Evolutionary conservation across 2,797 vertebrate genomes (phyloP), one percentile per base, ranked within the genome.

Genomic region (Echiichthys vipera): DNA sequence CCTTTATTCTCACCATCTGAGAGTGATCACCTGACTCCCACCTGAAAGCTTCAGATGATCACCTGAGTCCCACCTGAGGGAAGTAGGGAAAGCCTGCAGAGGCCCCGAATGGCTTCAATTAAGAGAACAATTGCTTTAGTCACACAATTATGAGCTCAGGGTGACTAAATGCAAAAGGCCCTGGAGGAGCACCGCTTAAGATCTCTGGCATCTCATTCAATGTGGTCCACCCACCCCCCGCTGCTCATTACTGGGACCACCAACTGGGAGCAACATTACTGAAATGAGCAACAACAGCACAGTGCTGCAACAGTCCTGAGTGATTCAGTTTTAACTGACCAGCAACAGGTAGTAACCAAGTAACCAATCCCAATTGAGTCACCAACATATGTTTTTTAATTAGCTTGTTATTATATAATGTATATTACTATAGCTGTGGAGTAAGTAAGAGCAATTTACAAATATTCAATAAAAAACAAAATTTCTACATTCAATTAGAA

Each of bases 111-210:
- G 87, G 76, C 85, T 90, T 94, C 91, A 94, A 93, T 94, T 93
- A 93, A 92, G 84, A 90, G 93, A 94, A 95, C 93, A 95, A 95
- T 95, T 92, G 91, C 87, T 93, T 94, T 94, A 93, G 94, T 94
- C 94, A 93, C 91, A 93, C 91, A 93, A 93, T 94, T 94, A 94
- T 93, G 91, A 93, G 93, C 93, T 95, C 91, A 94, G 89, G 83
- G 83, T 86, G 89, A 87, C 84, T 92, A 87, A 94, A 93, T 91
- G 86, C 87, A 84, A 90, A 94, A 93, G 67, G 90, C 81, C 95
- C 94, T 55, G 89, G 76, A 94, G 94, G 91, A 92, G 82, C 70
- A 57, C 70, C 80, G 91, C 93, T 90, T 91, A 93, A 89, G 93
- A 93, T 92, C 91, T 92, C 78, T 91, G 91, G 90, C 90, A 94